Evolutionary conservation across 2,797 vertebrate genomes (phyloP), one percentile per base, ranked within the genome.

Genomic region (Acestrorhynchus altus): DNA sequence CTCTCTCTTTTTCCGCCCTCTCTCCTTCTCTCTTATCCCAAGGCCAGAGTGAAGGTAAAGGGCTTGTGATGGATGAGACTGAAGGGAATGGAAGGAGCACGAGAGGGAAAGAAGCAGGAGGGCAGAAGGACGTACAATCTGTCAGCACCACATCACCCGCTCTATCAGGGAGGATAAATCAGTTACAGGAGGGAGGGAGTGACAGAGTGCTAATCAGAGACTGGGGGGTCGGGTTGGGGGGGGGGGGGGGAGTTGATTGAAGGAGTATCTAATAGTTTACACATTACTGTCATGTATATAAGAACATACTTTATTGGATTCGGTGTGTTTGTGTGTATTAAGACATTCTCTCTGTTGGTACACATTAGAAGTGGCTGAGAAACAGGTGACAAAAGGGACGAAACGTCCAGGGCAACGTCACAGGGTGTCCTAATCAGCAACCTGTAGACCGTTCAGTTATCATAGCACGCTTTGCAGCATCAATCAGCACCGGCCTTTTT

Each of bases 1-100:
- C 31, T 12, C 35, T 49, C 54, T 56, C 10, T 22, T 26, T 52
- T 22, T 39, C 26, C 13, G 35, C 18, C 6, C 49, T 56, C 63
- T 47, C 60, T 26, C 35, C 26, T n/a, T 24, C 10, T 10, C 40
- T 67, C 31, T 16, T 15, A 31, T 22, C 44, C 44, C 42, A 57
- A 76, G 49, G 52, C 46, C 70, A 63, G 26, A 3, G 8, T 28
- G 47, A 69, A 65, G 66, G 35, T 81, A 67, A 76, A 51, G 59
- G 74, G 64, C 52, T 35, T 70, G 47, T 81, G 72, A 81, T 74
- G 49, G 52, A 79, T 77, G 69, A 61, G 71, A 76, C 26, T 72
- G 12, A 39, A 47, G 22, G 16, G 28, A 75, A 54, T 57, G 47
- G 16, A 66, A 26, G 46, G 67, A 72, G 35, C 28, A 74, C 31